These are phyloP conservation scores for Drosophila macrospina DNA, from an alignment of 2,888 invertebrate species.

Conservation along the genomic window DNA sequence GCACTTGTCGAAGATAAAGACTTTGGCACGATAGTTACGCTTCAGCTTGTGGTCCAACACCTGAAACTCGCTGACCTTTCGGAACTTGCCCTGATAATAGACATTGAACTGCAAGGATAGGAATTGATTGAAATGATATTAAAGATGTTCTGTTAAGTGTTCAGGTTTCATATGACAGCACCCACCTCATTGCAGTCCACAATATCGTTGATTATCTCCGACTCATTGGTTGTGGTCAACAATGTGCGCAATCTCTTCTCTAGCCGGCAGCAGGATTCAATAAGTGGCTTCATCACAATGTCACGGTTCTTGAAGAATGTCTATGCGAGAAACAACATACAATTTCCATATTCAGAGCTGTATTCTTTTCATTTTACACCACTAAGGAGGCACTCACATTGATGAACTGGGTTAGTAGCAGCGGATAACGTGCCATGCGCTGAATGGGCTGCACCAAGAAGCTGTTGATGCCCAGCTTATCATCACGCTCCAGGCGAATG, in stretches of 20 bases:
- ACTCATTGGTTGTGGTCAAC: conserved; percentile 84
- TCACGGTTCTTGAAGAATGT: conserved; percentile 84
- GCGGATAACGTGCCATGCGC: conserved; percentile 84
- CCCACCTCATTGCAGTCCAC: conserved; percentile 83
- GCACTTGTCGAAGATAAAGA: conserved; percentile 85
- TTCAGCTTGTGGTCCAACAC: conserved; percentile 81
- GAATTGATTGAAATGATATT: not conserved
- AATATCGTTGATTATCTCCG: conserved; percentile 85
- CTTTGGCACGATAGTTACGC: conserved; percentile 83
- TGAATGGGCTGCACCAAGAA: conserved; percentile 85
- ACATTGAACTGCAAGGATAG: conserved; percentile 81
- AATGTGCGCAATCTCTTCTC: conserved; percentile 84
- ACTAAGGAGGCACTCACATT: conserved; percentile 63
- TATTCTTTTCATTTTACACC: too few species aligned
- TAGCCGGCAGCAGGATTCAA: conserved; percentile 84
- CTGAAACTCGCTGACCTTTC: conserved; percentile 83
- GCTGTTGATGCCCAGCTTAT: conserved; percentile 85
- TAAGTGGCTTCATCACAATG: conserved; percentile 82
- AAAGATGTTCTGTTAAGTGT: not conserved
- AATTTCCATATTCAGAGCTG: not conserved
- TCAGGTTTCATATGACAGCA: not conserved
- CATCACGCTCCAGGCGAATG: conserved; percentile 83
- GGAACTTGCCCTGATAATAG: conserved; percentile 84
- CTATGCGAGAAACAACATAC: conserved; percentile 43
- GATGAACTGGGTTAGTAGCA: conserved; percentile 84